Evolutionary conservation across 1,140 invertebrate species (phyloP).

Genomic region (Lordiphosa mommai): DNA sequence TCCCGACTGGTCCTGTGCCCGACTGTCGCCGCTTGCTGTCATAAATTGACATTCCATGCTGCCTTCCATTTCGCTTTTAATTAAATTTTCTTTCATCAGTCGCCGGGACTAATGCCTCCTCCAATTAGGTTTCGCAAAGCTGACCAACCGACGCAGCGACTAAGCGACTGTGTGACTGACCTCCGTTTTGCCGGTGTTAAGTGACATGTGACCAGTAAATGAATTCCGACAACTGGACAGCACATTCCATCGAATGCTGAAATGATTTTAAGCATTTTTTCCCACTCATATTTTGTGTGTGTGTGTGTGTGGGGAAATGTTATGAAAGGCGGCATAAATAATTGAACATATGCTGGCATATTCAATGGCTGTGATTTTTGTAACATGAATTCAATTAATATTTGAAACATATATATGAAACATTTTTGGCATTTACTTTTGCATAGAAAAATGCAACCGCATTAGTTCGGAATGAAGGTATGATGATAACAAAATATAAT

Average conservation of each 20-base stretch:
- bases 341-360: not conserved
- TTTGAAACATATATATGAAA: too few species aligned
- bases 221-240: conserved; percentile 38
- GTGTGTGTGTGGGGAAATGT: not conserved
- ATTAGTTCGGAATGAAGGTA: not conserved
- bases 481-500: too few species aligned
- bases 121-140: too few species aligned
- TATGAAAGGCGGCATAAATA: not conserved
- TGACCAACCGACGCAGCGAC: not conserved
- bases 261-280: not conserved
- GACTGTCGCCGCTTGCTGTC: conserved; percentile 13
- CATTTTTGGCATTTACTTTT: too few species aligned
- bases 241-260: not conserved
- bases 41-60: conserved; percentile 42
- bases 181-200: conserved; percentile 19
- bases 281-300: not conserved
- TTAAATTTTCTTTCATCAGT: conserved; percentile 36
- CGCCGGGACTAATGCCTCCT: conserved; percentile 2
- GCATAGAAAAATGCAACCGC: not conserved
- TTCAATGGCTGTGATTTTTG: not conserved
- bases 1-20: not conserved
- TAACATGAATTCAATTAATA: too few species aligned
- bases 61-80: conserved; percentile 38
- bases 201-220: conserved; percentile 43
- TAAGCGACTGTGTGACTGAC: not conserved